A percentile compares a stretch with the other conserved stretches of the same genome.
These are phyloP conservation scores for Petrolisthes manimaculis DNA, from an alignment of 2,888 invertebrate species.

Conservation along the genomic window DNA sequence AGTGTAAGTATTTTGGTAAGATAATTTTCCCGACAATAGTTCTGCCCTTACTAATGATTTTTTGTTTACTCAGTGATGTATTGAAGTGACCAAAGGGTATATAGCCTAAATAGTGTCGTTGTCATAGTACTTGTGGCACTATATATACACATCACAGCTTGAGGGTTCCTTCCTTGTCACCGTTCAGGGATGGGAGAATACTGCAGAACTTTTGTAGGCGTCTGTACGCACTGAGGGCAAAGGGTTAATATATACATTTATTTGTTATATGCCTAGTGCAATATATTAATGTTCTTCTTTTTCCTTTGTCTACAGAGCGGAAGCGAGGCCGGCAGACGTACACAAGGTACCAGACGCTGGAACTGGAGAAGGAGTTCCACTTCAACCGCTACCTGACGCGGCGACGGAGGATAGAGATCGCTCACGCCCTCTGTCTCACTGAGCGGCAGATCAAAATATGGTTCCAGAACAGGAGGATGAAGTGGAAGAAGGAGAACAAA, in stretches of 20 bases:
- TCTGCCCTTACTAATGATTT: too few relatives aligned
- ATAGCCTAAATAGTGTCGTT: too few relatives aligned
- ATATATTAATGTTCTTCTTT: background rate
- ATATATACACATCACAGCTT: too few relatives aligned
- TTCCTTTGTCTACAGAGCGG: slow-evolving; percentile 60
- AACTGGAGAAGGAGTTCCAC: slow-evolving; percentile 80
- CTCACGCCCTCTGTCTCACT: slow-evolving; percentile 92
- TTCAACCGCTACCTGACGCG: slow-evolving; percentile 96
- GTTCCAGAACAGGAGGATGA: slow-evolving; percentile 89
- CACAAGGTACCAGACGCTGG: slow-evolving; percentile 71
- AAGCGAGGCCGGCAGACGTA: slow-evolving; percentile 71
- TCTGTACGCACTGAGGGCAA: too few relatives aligned
- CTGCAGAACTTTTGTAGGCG: too few relatives aligned
- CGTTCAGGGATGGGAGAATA: too few relatives aligned
- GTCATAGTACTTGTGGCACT: too few relatives aligned
- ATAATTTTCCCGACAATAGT: too few relatives aligned
- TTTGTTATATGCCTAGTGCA: background rate
- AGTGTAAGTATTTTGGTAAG: too few relatives aligned
- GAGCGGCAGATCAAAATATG: slow-evolving; percentile 91
- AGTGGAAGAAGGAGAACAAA: slow-evolving; percentile 90
- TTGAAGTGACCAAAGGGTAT: too few relatives aligned
- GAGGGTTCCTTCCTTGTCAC: too few relatives aligned
- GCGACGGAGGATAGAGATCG: slow-evolving; percentile 95
- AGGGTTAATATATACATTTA: background rate
- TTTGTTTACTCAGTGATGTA: too few relatives aligned